Evolutionary conservation across 2,113 vertebrate species (phyloP).

Genomic region (Cyprinodon brontotheroides): DNA sequence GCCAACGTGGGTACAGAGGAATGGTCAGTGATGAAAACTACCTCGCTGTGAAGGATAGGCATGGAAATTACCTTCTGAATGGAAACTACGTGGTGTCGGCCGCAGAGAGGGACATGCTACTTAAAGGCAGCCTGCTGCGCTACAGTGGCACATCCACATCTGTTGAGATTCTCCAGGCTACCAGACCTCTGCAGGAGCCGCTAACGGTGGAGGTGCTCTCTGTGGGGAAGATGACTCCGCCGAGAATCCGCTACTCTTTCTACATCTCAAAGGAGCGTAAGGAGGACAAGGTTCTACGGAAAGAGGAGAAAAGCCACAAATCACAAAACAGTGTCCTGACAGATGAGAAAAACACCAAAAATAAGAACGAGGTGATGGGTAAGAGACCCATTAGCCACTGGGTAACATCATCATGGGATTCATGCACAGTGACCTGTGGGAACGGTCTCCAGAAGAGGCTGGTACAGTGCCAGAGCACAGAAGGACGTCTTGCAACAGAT

Average conservation of each 20-base stretch:
- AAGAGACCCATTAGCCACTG: conserved; percentile 80
- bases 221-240: conserved; percentile 96
- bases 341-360: conserved; percentile 66
- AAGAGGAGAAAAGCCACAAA: conserved; percentile 72
- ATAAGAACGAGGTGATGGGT: conserved; percentile 75
- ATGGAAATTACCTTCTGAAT: conserved; percentile 90
- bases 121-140: conserved; percentile 89
- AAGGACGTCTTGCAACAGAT: conserved; percentile 75
- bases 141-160: conserved; percentile 92
- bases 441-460: conserved; percentile 86
- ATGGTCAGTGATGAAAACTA: conserved; percentile 93
- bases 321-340: conserved; percentile 85
- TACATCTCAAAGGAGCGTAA: conserved; percentile 88
- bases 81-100: conserved; percentile 95
- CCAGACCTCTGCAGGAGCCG: conserved; percentile 87
- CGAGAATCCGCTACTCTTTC: conserved; percentile 93
- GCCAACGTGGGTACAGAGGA: conserved; percentile 93
- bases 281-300: conserved; percentile 83
- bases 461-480: conserved; percentile 84
- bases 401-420: conserved; percentile 87
- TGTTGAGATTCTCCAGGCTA: conserved; percentile 88
- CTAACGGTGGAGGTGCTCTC: conserved; percentile 93
- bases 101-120: conserved; percentile 90
- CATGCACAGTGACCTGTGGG: conserved; percentile 88
- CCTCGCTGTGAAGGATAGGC: conserved; percentile 89